phyloP scores from a whole-genome alignment of 92 coral and sea anemone genomes.

The Porites cylindrica region DNA sequence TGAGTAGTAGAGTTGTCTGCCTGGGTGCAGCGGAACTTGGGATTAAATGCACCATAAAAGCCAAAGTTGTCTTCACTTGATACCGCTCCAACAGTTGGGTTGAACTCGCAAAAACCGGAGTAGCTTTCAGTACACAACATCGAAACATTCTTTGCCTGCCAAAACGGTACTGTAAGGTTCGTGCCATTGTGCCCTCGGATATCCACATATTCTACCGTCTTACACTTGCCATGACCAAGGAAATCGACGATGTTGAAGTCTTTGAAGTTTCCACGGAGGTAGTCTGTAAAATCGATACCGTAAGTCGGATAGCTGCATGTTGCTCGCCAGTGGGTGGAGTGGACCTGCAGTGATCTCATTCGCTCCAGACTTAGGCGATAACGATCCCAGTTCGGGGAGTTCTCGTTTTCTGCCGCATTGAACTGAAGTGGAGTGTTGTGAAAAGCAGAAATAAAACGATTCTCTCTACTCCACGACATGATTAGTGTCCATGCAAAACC shows the following conservation, averaged over 20 bases:
- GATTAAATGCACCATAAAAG: too few relatives aligned
- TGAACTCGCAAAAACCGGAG: too few relatives aligned
- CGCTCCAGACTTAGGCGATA: conserved; percentile 6
- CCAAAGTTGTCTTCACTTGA: neutral
- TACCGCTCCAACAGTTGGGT: too few relatives aligned
- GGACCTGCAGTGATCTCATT: conserved; percentile 57
- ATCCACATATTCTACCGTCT: too few relatives aligned
- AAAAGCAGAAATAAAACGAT: neutral
- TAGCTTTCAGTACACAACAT: too few relatives aligned
- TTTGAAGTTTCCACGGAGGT: neutral
- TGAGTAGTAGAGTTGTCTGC: conserved; percentile 52
- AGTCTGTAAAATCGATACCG: conserved; percentile 75
- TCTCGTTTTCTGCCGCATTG: neutral
- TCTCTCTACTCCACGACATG: neutral
- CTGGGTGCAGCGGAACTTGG: too few relatives aligned
- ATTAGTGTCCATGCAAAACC: neutral
- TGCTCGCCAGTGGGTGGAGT: conserved; percentile 78
- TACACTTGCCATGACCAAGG: too few relatives aligned
- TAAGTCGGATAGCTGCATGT: conserved; percentile 77
- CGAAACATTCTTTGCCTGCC: too few relatives aligned
- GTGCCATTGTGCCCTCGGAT: too few relatives aligned
- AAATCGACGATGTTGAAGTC: too few relatives aligned
- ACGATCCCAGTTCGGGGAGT: neutral
- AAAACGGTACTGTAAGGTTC: too few relatives aligned
- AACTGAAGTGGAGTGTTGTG: neutral